These are phyloP conservation scores for Lithodes maja DNA, from an alignment of 2,888 invertebrate species.

Conservation along the genomic window DNA sequence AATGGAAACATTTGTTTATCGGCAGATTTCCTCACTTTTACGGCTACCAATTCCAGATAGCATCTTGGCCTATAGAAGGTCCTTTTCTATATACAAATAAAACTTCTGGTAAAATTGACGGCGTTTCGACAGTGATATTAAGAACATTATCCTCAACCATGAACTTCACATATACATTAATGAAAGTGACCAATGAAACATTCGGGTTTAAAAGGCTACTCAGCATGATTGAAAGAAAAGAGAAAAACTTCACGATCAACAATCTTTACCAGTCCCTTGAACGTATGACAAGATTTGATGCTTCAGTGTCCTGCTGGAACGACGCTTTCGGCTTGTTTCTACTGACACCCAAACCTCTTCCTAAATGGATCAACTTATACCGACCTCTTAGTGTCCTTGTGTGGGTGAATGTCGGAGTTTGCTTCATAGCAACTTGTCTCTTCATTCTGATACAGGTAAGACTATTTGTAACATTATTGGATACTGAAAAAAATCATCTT, in stretches of 20 bases:
- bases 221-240: slow-evolving; percentile 3
- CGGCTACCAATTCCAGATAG: slow-evolving; percentile 19
- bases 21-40: slow-evolving; percentile 18
- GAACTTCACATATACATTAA: slow-evolving; percentile 24
- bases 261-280: not conserved
- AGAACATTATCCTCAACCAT: not conserved
- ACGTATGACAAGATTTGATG: not conserved
- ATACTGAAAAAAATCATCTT: too few relatives aligned
- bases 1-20: not conserved
- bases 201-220: not conserved
- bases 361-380: slow-evolving; percentile 1
- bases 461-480: too few relatives aligned
- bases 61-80: slow-evolving; percentile 11
- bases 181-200: not conserved
- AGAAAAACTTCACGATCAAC: slow-evolving; percentile 26
- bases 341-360: not conserved
- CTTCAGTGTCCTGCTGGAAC: slow-evolving; percentile 9
- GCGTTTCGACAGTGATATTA: slow-evolving; percentile 2
- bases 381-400: slow-evolving; percentile 2
- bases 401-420: not conserved
- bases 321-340: slow-evolving; percentile 21
- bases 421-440: not conserved
- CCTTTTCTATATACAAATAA: slow-evolving; percentile 10
- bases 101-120: not conserved
- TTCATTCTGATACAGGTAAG: not conserved